Evolutionary conservation across 2,888 invertebrate species (phyloP).

Genomic region (Gasteruption jaculator): DNA sequence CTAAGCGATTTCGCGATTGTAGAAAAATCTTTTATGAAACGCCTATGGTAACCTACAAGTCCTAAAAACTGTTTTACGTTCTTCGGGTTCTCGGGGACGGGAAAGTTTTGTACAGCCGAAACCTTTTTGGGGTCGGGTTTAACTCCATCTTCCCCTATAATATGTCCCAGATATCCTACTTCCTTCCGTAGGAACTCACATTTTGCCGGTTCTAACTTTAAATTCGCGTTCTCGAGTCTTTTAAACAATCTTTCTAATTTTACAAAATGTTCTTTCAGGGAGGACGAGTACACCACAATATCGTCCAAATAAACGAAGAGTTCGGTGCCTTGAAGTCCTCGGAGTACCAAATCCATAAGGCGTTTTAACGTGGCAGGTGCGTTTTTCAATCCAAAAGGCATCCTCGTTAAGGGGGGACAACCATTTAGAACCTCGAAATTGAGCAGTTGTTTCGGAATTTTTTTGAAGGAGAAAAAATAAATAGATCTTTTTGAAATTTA

Average conservation of each 20-base stretch:
- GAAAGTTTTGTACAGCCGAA: too few species aligned
- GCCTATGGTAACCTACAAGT: slow-evolving; percentile 4
- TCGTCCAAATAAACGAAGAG: too few species aligned
- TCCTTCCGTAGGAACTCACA: slow-evolving; percentile 18
- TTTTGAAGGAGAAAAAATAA: too few species aligned
- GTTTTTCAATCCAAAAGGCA: too few species aligned
- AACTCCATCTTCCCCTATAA: slow-evolving; percentile 19
- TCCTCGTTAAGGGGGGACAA: too few species aligned
- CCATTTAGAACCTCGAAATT: too few species aligned
- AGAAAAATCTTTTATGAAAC: slow-evolving; percentile 1
- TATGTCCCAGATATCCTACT: slow-evolving; percentile 24
- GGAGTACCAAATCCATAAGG: too few species aligned
- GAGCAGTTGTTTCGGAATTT: too few species aligned
- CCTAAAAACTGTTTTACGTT: slow-evolving; percentile 7
- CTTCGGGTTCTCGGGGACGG: too few species aligned
- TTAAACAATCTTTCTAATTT: slow-evolving; percentile 9
- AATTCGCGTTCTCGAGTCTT: slow-evolving; percentile 5
- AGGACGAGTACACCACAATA: too few species aligned
- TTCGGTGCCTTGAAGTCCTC: slow-evolving; percentile 6
- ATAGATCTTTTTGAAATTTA: too few species aligned
- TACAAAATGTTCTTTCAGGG: slow-evolving; percentile 10
- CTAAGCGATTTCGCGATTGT: slow-evolving; percentile 6
- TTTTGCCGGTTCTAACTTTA: slow-evolving; percentile 25
- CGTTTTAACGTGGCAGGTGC: too few species aligned
- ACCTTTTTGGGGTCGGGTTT: slow-evolving; percentile 19